Percentiles rank a stretch among this genome's conserved stretches.
phyloP scores from a whole-genome alignment of 2,888 invertebrate genomes.

The Aphrophora alni region DNA sequence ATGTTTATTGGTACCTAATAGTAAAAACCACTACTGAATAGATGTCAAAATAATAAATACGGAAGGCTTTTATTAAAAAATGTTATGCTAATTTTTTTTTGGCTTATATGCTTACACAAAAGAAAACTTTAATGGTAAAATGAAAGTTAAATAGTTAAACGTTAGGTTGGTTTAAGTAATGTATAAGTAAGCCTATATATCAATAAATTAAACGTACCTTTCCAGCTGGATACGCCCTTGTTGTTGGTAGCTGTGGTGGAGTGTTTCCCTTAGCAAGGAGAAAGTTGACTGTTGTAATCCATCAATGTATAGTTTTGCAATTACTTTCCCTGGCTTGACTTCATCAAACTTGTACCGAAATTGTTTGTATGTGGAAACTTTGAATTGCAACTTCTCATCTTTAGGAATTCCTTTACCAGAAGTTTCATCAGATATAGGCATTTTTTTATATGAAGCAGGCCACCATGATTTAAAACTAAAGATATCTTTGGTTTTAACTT shows the following conservation, averaged over 20 bases:
- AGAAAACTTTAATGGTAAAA: too few relatives aligned
- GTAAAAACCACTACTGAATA: too few relatives aligned
- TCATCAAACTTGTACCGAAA: background rate
- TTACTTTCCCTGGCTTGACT: background rate
- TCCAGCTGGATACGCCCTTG: too few relatives aligned
- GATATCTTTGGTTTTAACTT: slow-evolving; percentile 1
- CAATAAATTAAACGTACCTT: too few relatives aligned
- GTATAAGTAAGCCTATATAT: too few relatives aligned
- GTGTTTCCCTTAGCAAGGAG: background rate
- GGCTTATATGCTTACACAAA: too few relatives aligned
- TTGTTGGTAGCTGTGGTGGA: background rate
- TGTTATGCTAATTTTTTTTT: too few relatives aligned
- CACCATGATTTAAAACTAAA: slow-evolving; percentile 15
- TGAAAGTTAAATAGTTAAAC: too few relatives aligned
- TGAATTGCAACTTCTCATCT: background rate
- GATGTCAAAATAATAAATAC: too few relatives aligned
- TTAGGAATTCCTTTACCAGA: slow-evolving; percentile 2
- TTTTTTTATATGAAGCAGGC: background rate
- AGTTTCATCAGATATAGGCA: slow-evolving; percentile 11
- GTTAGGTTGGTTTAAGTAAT: too few relatives aligned
- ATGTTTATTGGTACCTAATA: too few relatives aligned
- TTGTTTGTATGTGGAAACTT: slow-evolving; percentile 7
- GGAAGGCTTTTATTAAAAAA: too few relatives aligned
- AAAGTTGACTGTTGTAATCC: background rate
- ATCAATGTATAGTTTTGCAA: background rate